Base-by-base conservation (phyloP, 2,113 vertebrate species). In the Salvelinus fontinalis region DNA sequence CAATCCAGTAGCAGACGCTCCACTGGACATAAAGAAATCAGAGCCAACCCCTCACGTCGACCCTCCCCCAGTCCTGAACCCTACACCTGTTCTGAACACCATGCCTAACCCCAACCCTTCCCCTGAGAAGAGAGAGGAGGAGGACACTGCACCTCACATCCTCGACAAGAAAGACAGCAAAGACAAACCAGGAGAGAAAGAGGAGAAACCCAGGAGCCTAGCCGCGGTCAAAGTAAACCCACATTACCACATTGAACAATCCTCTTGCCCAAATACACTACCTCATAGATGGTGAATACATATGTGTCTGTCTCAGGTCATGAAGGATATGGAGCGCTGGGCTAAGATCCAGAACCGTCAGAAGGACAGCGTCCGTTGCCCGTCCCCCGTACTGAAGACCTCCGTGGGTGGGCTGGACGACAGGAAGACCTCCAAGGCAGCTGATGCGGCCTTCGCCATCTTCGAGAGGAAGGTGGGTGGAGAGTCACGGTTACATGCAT, bases 321-420 rank as follows among this genome's bases (percentile, higher is more conserved):
- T 94, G 92, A 95, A 95, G 82, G 94, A 95, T 79, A 95, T 95
- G 94, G 94, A 95, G 84, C 93, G 94, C 64, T 95, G 94, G 94
- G 94, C 94, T 2, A 95, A 95, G 85, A 94, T 94, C 81, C 94
- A 94, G 82, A 95, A 95, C 80, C 92, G 91, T 2, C 92, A 95
- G 73, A 95, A 94, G 81, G 94, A 95, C 1, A 88, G 77, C 1
- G 90, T 93, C 3, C 92, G 93, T 0, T 71, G 87, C 2, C 88
- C 90, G 0, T 95, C 92, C 5, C 92, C 93, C 0, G 57, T 93
- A 12, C 82, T 92, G 72, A 94, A 79, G 79, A 62, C 62, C 0
- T 4, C 59, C 59, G 89, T 89, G 49, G 90, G 89, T 48, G 2
- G 60, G 4, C 88, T 86, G 0, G 93, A 93, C 0, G 94, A 94